These are phyloP conservation scores for Unio delphinus DNA, from an alignment of 2,888 invertebrate genomes.

Conservation along the genomic window DNA sequence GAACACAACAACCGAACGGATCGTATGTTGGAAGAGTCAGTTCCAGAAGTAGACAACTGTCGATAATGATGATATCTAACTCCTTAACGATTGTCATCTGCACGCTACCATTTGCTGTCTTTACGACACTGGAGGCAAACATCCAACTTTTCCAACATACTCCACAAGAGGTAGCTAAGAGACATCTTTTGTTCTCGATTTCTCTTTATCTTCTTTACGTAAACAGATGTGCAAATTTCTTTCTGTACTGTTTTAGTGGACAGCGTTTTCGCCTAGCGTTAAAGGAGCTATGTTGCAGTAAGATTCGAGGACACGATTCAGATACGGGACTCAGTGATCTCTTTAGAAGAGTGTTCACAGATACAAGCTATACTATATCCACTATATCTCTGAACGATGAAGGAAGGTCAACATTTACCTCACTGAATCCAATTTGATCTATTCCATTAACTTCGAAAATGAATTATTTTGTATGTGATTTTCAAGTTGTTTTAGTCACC, in stretches of 20 bases:
- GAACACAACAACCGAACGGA: neutral
- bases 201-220: conserved; percentile 54
- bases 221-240: conserved; percentile 56
- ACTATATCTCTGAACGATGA: too few relatives aligned
- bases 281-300: conserved; percentile 14
- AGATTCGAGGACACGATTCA: neutral
- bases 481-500: too few relatives aligned
- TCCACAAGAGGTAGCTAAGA: conserved; percentile 15
- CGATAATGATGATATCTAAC: conserved; percentile 51
- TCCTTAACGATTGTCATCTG: conserved; percentile 50
- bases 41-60: conserved; percentile 42
- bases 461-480: too few relatives aligned
- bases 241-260: conserved; percentile 56
- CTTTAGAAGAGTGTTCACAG: too few relatives aligned
- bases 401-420: too few relatives aligned
- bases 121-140: conserved; percentile 26
- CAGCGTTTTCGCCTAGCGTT: conserved; percentile 47
- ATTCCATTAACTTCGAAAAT: too few relatives aligned
- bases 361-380: too few relatives aligned
- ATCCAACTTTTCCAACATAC: conserved; percentile 11
- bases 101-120: conserved; percentile 50
- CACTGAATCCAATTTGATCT: too few relatives aligned
- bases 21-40: neutral
- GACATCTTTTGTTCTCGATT: conserved; percentile 38
- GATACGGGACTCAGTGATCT: too few relatives aligned